A percentile compares a stretch with the other conserved stretches of the same genome.
Conservation (phyloP, 2,797 vertebrate species). For the Pantherophis alleghaniensis region DNA sequence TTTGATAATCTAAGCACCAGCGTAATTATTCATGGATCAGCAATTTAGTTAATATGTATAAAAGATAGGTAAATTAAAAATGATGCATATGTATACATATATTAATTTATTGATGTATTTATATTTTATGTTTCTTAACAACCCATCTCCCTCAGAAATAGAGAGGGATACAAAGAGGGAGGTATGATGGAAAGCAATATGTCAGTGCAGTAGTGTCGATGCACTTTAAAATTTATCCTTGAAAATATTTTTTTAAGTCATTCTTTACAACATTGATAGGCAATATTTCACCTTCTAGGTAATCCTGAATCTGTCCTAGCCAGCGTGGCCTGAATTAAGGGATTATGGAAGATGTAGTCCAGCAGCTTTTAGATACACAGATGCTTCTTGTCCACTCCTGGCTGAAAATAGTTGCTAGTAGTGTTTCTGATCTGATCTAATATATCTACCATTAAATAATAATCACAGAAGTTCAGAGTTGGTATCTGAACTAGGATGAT, state of each 20-base stretch:
- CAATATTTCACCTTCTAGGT: not conserved
- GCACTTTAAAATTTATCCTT: conserved; percentile 6
- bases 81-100: not conserved
- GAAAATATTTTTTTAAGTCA: not conserved
- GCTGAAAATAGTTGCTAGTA: not conserved
- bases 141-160: not conserved
- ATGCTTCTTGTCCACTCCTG: not conserved
- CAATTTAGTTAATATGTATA: not conserved
- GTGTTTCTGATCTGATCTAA: not conserved
- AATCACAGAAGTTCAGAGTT: not conserved
- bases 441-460: not conserved
- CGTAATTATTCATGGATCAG: not conserved
- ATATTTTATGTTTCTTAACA: not conserved
- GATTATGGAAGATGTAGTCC: not conserved
- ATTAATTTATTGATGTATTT: not conserved
- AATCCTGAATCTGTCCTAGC: not conserved
- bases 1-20: not conserved
- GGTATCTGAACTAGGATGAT: not conserved
- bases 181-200: not conserved
- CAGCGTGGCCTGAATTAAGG: not conserved
- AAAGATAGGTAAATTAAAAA: not conserved
- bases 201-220: not conserved
- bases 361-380: not conserved
- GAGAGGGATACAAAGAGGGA: not conserved
- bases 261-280: not conserved